These are phyloP conservation scores for Echinops telfairi DNA, from an alignment of 2,113 vertebrate species.

Conservation along the genomic window DNA sequence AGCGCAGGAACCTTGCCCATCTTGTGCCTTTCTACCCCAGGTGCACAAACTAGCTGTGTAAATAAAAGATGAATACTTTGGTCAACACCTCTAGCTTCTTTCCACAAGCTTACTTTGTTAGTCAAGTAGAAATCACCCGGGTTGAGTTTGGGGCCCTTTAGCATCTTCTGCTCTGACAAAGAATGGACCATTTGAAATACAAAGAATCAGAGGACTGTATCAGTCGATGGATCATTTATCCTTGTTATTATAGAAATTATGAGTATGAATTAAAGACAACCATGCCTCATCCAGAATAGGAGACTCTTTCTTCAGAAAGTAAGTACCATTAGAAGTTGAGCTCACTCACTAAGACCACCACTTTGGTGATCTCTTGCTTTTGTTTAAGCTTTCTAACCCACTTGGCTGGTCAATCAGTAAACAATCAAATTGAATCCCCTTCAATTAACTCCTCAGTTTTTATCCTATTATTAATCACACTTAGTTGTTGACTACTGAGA, in stretches of 20 bases:
- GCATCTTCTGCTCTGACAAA: conserved; percentile 16
- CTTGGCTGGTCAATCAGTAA: background rate
- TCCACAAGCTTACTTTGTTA: background rate
- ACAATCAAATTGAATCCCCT: conserved; percentile 32
- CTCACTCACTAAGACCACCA: background rate
- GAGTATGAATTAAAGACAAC: background rate
- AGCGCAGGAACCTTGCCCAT: background rate
- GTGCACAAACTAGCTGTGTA: background rate
- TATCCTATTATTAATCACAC: conserved; percentile 13
- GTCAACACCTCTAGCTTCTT: background rate
- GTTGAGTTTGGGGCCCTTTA: conserved; percentile 33
- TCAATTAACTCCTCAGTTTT: background rate
- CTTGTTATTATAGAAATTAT: conserved; percentile 6
- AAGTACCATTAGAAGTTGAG: background rate
- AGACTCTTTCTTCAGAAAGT: background rate
- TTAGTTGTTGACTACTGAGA: conserved; percentile 5
- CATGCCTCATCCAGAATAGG: background rate
- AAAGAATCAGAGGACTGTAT: background rate
- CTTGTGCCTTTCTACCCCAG: conserved; percentile 14
- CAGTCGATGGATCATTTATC: background rate
- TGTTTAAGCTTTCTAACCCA: conserved; percentile 19
- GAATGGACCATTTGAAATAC: conserved; percentile 33
- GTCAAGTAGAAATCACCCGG: conserved; percentile 18
- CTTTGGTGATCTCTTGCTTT: background rate
- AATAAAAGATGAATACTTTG: background rate